Evolutionary conservation across 2,888 invertebrate species (phyloP).

Genomic region (Nectonema munidae): DNA sequence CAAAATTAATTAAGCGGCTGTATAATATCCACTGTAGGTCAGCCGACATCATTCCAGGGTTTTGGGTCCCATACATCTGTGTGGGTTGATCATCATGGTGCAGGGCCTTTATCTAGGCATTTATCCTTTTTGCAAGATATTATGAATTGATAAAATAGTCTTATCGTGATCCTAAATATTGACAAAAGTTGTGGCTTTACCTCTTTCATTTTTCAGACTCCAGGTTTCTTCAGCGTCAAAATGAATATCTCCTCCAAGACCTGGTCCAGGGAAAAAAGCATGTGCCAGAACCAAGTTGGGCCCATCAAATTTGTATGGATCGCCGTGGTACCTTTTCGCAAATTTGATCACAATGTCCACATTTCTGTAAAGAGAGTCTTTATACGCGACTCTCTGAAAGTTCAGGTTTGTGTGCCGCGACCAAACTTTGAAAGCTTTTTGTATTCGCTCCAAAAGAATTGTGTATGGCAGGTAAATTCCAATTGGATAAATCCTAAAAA

Average conservation of each 20-base stretch:
- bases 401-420: constrained; percentile 32
- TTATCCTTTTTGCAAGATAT: no score
- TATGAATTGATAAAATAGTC: no score
- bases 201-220: constrained; percentile 17
- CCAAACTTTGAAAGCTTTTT: constrained; percentile 33
- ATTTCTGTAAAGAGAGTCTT: constrained; percentile 24
- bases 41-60: no score
- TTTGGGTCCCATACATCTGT: no score
- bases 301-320: constrained; percentile 18
- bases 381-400: constrained; percentile 24
- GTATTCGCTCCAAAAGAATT: constrained; percentile 30
- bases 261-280: constrained; percentile 19
- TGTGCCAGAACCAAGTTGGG: constrained; percentile 17
- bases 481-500: no score
- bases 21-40: no score
- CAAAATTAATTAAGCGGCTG: no score
- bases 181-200: no score
- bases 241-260: constrained; percentile 18
- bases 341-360: constrained; percentile 42
- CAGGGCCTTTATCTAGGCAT: no score
- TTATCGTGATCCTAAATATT: no score
- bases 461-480: no score
- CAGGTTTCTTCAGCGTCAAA: constrained; percentile 18
- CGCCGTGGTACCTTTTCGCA: constrained; percentile 23
- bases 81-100: no score